Base-by-base conservation (phyloP, 2,113 vertebrate species). In the Dascyllus trimaculatus region DNA sequence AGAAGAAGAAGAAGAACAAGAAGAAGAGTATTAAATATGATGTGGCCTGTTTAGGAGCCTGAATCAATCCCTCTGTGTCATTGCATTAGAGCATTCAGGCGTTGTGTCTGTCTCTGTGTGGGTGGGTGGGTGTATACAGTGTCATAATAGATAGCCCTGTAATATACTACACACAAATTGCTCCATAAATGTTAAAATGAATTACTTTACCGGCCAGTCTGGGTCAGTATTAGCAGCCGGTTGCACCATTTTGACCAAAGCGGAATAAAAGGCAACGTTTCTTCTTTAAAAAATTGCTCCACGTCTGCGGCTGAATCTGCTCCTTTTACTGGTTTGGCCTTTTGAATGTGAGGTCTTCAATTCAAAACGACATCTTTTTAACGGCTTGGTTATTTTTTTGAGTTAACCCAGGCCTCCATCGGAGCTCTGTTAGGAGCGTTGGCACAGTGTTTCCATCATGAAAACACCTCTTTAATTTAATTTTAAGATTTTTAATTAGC, bases 1-100 rank as follows among this genome's bases (percentile, higher is more conserved):
- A 51, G 58, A 59, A 48, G 43, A 11, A 22, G 48, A 52, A 46
- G 11, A 35, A 74, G 63, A 61, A 19, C 57, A 78, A 48, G 49
- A 68, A 82, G 79, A 77, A 79, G 82, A 89, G 78, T 84, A 89
- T 87, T 91, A 81, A 66, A 88, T 87, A 84, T 87, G 81, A 87
- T 85, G 87, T 90, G 89, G 82, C 88, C 90, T 82, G 85, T 93
- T 92, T 89, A 80, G 87, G 78, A 91, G 87, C 71, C 76, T 86
- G 90, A 91, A 93, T 93, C 89, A 93, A 91, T 93, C 92, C 89
- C 79, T 89, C 75, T 91, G 91, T 92, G 91, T 91, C 89, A 92
- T 90, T 90, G 84, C 91, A 89, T 91, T 92, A 86, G 85, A 88
- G 74, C 87, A 88, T 74, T 92, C 85, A 85, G 84, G 87, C 88